A percentile compares a stretch with the other conserved stretches of the same genome.
phyloP scores from a whole-genome alignment of 2,797 vertebrate species.

The Halcyon smyrnensis region DNA sequence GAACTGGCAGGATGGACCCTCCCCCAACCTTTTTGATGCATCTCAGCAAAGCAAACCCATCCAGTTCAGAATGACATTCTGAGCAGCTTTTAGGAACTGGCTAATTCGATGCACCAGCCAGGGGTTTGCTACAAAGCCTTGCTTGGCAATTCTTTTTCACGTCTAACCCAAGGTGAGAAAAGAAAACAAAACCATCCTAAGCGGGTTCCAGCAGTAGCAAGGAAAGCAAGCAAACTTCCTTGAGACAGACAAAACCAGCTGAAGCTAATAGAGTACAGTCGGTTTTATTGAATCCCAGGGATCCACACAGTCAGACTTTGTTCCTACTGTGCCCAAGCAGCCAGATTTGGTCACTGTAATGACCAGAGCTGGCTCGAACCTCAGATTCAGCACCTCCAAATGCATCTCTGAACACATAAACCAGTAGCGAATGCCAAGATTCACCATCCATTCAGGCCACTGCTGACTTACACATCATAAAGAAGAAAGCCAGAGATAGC shows the following conservation, averaged over 20 bases:
- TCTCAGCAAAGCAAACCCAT: neutral
- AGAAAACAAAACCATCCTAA: neutral
- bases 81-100: neutral
- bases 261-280: neutral
- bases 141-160: neutral
- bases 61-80: neutral
- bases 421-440: neutral
- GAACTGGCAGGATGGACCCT: neutral
- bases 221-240: neutral
- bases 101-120: neutral
- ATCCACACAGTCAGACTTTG: neutral
- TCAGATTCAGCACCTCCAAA: slow-evolving; percentile 3
- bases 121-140: neutral
- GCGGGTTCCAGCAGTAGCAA: neutral
- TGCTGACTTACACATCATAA: neutral
- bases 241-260: neutral
- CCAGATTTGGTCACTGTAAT: neutral
- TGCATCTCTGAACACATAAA: neutral
- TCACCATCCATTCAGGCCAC: neutral
- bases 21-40: accelerated
- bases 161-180: neutral
- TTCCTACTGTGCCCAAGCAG: neutral
- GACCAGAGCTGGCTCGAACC: slow-evolving; percentile 12
- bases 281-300: slow-evolving; percentile 10
- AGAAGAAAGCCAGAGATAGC: neutral